Evolutionary conservation across 2,888 invertebrate species (phyloP).

Genomic region (Lypha dubia): DNA sequence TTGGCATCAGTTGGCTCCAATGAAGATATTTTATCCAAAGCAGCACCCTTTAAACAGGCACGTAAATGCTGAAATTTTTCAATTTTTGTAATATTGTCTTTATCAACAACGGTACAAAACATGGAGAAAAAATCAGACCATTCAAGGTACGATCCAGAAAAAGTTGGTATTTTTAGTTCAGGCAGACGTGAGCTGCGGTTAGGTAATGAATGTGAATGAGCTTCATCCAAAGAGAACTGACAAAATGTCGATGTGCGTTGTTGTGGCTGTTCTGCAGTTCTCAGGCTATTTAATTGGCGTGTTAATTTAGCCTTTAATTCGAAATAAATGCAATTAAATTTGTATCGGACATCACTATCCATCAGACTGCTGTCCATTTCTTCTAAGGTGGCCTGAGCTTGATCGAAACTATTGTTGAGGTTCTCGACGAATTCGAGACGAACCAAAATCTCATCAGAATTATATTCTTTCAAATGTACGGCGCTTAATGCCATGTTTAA

Average conservation of each 20-base stretch:
- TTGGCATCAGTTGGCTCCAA: slow-evolving; percentile 69
- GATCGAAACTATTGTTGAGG: slow-evolving; percentile 18
- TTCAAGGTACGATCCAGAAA: not conserved
- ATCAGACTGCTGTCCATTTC: slow-evolving; percentile 16
- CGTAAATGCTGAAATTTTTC: slow-evolving; percentile 71
- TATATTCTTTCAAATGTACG: slow-evolving; percentile 1
- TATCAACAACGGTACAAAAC: slow-evolving; percentile 21
- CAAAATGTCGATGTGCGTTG: slow-evolving; percentile 9
- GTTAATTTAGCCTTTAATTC: slow-evolving; percentile 16
- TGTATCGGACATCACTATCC: not conserved
- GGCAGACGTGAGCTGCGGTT: not conserved
- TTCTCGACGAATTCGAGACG: slow-evolving; percentile 41
- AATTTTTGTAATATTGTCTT: slow-evolving; percentile 5
- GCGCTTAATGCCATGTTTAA: slow-evolving; percentile 8
- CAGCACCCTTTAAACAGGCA: slow-evolving; percentile 47
- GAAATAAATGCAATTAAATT: slow-evolving; percentile 8
- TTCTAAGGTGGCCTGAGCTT: slow-evolving; percentile 5
- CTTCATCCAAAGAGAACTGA: slow-evolving; percentile 29
- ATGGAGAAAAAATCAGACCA: not conserved
- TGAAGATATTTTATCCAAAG: slow-evolving; percentile 61
- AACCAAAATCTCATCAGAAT: slow-evolving; percentile 8
- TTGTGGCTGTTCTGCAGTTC: not conserved
- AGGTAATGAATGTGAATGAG: not conserved
- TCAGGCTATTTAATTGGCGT: slow-evolving; percentile 2
- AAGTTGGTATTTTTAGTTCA: not conserved